Conservation (phyloP, 2,888 invertebrate genomes). For the Sclerodermus sp. region DNA sequence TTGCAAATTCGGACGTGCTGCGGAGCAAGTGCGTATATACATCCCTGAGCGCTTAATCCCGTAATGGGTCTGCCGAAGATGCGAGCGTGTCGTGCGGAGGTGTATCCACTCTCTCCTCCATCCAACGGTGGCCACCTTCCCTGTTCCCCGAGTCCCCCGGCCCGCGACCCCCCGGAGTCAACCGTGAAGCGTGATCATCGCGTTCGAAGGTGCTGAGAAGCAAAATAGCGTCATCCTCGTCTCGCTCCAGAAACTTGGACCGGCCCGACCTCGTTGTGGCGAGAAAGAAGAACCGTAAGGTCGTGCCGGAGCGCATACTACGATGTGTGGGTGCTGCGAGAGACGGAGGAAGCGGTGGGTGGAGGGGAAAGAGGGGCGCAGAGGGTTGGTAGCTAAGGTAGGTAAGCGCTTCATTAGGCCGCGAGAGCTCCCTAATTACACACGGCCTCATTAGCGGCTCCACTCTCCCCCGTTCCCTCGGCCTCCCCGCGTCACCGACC, state of each 20-base stretch:
- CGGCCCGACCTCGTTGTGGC: slow-evolving; percentile 15
- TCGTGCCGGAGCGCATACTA: slow-evolving; percentile 16
- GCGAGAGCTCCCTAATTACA: slow-evolving; percentile 59
- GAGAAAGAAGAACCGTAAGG: slow-evolving; percentile 32
- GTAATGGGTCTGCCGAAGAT: slow-evolving; percentile 37
- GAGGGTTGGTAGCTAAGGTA: slow-evolving; percentile 49
- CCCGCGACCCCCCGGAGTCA: slow-evolving; percentile 5
- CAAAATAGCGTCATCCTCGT: slow-evolving; percentile 22
- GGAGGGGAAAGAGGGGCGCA: slow-evolving; percentile 29
- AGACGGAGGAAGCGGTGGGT: slow-evolving; percentile 4
- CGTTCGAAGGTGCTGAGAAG: slow-evolving; percentile 33
- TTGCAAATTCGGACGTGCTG: too few relatives aligned
- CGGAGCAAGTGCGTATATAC: slow-evolving; percentile 23
- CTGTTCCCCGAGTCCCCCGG: slow-evolving; percentile 13
- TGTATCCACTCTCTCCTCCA: slow-evolving; percentile 31
- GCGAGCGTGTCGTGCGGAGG: slow-evolving; percentile 43
- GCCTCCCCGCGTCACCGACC: slow-evolving; percentile 12
- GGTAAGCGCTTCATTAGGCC: slow-evolving; percentile 58
- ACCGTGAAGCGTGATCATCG: slow-evolving; percentile 44
- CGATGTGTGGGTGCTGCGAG: slow-evolving; percentile 1
- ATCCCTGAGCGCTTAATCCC: slow-evolving; percentile 46
- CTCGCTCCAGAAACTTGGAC: background rate
- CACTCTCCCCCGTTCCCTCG: slow-evolving; percentile 30
- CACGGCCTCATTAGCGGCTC: slow-evolving; percentile 57
- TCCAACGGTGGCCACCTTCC: slow-evolving; percentile 16